These are phyloP conservation scores for Drosophila prosaltans DNA, from an alignment of 1,140 invertebrate species.

Conservation along the genomic window DNA sequence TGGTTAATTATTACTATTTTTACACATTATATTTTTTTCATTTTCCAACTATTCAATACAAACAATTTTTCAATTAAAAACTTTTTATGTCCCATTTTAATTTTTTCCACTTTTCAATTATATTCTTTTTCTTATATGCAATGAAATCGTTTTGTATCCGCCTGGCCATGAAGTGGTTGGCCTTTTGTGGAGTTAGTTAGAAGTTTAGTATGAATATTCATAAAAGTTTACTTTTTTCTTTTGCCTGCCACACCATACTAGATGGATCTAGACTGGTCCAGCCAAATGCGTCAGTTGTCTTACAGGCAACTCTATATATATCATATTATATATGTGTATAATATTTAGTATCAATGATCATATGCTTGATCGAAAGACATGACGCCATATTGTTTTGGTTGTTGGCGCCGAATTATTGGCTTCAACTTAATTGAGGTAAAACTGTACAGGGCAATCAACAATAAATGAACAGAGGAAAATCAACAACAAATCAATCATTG, in stretches of 20 bases:
- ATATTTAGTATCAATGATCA: neutral
- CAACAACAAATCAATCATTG: constrained; percentile 71
- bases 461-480: constrained; percentile 36
- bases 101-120: neutral
- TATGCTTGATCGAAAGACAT: neutral
- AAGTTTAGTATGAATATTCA: constrained; percentile 7
- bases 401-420: constrained; percentile 41
- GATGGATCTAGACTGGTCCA: neutral
- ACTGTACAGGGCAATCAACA: constrained; percentile 1
- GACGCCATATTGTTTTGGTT: neutral
- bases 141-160: constrained; percentile 1
- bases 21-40: no score
- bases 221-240: neutral
- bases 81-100: neutral
- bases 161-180: neutral
- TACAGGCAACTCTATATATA: constrained; percentile 1
- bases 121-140: neutral
- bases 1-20: no score
- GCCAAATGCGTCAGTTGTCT: constrained; percentile 1
- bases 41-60: no score
- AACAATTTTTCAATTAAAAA: neutral
- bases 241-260: neutral
- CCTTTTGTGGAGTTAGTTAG: constrained; percentile 12
- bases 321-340: neutral
- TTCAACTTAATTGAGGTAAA: constrained; percentile 47